These are phyloP conservation scores for Acipenser oxyrinchus DNA, from an alignment of 2,797 vertebrate species.

Conservation along the genomic window DNA sequence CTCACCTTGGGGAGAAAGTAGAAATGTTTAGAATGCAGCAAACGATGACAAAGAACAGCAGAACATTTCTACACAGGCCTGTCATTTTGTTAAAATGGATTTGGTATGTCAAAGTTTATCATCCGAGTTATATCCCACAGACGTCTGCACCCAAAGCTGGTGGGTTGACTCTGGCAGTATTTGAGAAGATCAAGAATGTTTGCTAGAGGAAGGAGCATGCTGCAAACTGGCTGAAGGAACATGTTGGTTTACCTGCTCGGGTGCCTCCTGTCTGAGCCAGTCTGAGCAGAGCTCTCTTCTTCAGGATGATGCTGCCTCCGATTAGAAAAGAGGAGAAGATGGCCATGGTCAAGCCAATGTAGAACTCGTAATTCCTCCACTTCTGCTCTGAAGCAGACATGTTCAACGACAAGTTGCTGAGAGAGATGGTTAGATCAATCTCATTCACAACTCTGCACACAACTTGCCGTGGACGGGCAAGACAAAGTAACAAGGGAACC, in stretches of 20 bases:
- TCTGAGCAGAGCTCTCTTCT: constrained; percentile 86
- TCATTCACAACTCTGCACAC: constrained; percentile 56
- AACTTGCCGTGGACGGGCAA: constrained; percentile 58
- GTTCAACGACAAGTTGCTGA: constrained; percentile 2
- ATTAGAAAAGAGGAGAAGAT: constrained; percentile 82
- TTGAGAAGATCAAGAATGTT: not conserved
- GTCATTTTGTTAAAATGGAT: not conserved
- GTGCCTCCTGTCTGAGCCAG: constrained; percentile 70
- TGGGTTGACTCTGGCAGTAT: not conserved
- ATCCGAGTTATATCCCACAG: not conserved
- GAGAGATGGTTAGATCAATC: constrained; percentile 16
- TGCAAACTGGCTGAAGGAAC: constrained; percentile 9
- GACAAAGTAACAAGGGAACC: constrained; percentile 64
- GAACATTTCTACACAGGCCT: not conserved
- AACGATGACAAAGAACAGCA: not conserved
- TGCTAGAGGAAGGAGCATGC: not conserved
- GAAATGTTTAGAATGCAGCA: not conserved
- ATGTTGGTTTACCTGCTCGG: constrained; percentile 71
- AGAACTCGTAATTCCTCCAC: constrained; percentile 60
- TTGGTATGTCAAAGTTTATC: not conserved
- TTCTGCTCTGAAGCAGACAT: constrained; percentile 10
- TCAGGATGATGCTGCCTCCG: constrained; percentile 82
- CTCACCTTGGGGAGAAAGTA: constrained; percentile 56
- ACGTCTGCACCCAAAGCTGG: not conserved
- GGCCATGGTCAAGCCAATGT: constrained; percentile 74